Evolutionary conservation across 2,888 invertebrate genomes (phyloP).

Genomic region (Patella ulyssiponensis): DNA sequence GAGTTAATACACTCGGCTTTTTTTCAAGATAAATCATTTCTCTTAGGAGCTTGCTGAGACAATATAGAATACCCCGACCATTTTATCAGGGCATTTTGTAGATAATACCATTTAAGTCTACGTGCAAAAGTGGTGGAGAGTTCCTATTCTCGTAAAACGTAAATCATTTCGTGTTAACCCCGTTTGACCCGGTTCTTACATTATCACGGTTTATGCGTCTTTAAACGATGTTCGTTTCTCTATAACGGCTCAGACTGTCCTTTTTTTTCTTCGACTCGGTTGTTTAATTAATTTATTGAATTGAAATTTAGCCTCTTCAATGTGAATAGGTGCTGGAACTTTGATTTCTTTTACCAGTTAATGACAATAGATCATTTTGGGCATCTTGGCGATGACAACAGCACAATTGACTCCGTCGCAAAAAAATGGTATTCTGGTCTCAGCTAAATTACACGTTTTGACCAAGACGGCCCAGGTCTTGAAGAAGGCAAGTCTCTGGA

Average conservation of each 20-base stretch:
- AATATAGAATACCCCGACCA: neutral
- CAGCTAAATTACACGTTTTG: neutral
- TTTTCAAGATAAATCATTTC: conserved; percentile 8
- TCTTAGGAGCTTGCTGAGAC: neutral
- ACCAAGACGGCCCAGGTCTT: conserved; percentile 5
- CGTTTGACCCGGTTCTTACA: neutral
- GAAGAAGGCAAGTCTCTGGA: conserved; percentile 7
- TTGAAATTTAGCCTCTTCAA: neutral
- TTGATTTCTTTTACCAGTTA: neutral
- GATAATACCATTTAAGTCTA: conserved; percentile 4
- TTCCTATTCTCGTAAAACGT: neutral
- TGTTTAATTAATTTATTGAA: conserved; percentile 12
- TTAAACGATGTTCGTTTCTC: conserved; percentile 7
- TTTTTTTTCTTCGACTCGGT: neutral
- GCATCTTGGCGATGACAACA: conserved; percentile 5
- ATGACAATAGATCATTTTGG: conserved; percentile 9
- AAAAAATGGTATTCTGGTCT: neutral
- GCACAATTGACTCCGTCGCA: neutral
- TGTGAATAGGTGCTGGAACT: conserved; percentile 5
- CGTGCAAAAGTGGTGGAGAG: neutral
- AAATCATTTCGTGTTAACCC: neutral
- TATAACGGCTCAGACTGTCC: neutral
- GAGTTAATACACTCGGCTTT: neutral
- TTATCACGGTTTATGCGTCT: neutral
- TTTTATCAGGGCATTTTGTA: neutral